phyloP scores from a whole-genome alignment of 2,113 vertebrate genomes.

The Murina feae region DNA sequence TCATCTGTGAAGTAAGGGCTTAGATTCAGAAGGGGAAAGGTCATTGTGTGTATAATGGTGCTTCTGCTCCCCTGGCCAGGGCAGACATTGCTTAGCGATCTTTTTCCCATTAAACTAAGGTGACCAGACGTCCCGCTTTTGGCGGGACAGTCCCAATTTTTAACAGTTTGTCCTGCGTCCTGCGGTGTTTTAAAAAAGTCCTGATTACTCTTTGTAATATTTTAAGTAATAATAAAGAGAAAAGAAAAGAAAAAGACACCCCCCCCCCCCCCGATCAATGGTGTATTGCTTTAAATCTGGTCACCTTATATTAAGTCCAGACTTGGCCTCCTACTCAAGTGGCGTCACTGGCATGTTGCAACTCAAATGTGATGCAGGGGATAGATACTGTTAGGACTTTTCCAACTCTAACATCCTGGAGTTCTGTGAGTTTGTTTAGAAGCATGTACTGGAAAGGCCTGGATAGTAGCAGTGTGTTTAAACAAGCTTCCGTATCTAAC shows the following conservation, averaged over 20 bases:
- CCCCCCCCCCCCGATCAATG: no score
- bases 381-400: neutral
- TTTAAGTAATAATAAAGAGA: no score
- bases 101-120: neutral
- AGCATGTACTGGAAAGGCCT: neutral
- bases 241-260: no score
- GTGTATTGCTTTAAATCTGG: no score
- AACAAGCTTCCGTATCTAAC: neutral
- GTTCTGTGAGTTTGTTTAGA: neutral
- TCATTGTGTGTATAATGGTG: neutral
- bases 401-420: neutral
- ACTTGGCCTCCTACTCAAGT: neutral
- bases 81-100: neutral
- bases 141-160: no score
- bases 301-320: no score
- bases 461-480: neutral
- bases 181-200: no score
- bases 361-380: neutral
- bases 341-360: neutral
- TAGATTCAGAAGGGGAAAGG: neutral
- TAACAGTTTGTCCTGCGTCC: no score
- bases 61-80: neutral
- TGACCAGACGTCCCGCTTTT: no score
- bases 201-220: no score
- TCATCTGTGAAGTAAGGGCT: neutral